Conservation (phyloP, 2,113 vertebrate genomes). For the Eleginops maclovinus region DNA sequence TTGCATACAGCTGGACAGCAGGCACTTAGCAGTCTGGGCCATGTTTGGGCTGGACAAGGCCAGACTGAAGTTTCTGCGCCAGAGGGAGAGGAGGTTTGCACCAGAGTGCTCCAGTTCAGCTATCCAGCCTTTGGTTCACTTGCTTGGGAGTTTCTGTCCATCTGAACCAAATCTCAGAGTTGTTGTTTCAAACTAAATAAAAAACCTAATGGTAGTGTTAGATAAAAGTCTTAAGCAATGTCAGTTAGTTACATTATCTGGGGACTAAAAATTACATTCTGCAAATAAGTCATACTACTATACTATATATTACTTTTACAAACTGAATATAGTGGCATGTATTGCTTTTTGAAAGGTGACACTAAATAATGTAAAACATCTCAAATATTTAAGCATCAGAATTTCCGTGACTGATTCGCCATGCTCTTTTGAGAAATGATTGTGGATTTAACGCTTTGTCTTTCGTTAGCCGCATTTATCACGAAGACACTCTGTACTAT, state of each 20-base stretch:
- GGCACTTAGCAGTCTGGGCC: slow-evolving; percentile 40
- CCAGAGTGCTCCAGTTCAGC: not conserved
- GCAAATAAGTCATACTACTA: too few species aligned
- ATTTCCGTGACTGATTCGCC: not conserved
- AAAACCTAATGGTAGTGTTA: too few species aligned
- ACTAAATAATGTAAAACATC: slow-evolving; percentile 37
- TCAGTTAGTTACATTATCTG: too few species aligned
- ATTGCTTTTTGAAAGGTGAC: not conserved
- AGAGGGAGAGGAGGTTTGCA: slow-evolving; percentile 1
- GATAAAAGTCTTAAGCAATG: too few species aligned
- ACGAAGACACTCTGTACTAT: not conserved
- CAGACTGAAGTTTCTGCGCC: not conserved
- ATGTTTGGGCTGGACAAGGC: slow-evolving; percentile 43
- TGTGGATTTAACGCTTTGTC: not conserved
- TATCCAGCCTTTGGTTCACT: not conserved
- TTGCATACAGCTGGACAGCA: slow-evolving; percentile 25
- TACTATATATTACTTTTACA: slow-evolving; percentile 12
- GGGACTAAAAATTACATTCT: too few species aligned
- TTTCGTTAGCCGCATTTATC: too few species aligned
- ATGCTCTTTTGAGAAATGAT: not conserved
- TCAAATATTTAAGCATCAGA: slow-evolving; percentile 28
- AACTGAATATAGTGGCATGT: not conserved
- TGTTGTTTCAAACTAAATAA: too few species aligned
- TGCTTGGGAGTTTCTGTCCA: not conserved
- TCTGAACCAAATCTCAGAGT: too few species aligned